Evolutionary conservation across 2,113 vertebrate species (phyloP).

Genomic region (Macaca mulatta): DNA sequence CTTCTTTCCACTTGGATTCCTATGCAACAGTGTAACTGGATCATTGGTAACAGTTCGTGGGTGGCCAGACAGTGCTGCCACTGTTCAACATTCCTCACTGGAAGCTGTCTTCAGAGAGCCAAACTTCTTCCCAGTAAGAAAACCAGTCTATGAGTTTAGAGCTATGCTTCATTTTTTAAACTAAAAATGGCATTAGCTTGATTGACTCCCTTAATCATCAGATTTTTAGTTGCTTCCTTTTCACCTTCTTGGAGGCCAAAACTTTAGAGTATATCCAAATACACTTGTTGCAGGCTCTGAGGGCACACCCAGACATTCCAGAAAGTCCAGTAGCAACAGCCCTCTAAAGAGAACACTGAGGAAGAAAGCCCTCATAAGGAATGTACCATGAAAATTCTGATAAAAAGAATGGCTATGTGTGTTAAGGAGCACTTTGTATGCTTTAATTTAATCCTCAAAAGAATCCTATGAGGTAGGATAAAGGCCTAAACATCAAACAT

Average conservation of each 20-base stretch:
- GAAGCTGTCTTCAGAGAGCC: background rate
- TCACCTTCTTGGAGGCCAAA: background rate
- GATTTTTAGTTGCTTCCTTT: background rate
- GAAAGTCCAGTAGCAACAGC: background rate
- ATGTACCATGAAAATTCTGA: background rate
- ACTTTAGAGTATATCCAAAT: background rate
- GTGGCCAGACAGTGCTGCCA: background rate
- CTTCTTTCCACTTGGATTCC: background rate
- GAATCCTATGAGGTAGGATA: background rate
- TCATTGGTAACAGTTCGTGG: rapidly evolving
- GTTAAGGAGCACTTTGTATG: background rate
- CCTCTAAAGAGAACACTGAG: background rate
- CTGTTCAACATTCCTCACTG: background rate
- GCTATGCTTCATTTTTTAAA: background rate
- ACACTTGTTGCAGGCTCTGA: background rate
- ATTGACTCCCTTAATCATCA: background rate
- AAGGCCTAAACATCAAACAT: background rate
- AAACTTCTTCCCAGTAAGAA: background rate
- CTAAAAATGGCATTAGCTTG: background rate
- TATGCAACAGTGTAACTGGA: background rate
- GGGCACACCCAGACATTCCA: background rate
- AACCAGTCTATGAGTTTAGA: background rate
- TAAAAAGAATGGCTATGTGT: background rate
- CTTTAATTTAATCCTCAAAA: slow-evolving; percentile 13
- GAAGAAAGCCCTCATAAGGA: background rate